Conservation (phyloP, 2,797 vertebrate species). For the Zalophus californianus region DNA sequence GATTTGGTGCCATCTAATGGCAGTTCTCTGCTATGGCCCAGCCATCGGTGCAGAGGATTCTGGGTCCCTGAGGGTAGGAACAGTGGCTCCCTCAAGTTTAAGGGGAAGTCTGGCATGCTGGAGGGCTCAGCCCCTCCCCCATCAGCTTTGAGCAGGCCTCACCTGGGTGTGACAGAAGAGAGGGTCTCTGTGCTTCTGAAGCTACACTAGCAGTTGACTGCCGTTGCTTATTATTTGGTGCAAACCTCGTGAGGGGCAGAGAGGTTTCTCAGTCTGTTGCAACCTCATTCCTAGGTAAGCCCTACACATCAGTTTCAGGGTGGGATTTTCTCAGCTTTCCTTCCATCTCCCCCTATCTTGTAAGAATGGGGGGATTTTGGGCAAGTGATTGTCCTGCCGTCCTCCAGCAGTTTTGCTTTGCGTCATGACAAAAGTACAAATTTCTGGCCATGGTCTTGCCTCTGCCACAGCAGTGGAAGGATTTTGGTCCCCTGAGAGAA, state of each 20-base stretch:
- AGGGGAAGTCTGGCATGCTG: not conserved
- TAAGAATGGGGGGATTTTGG: not conserved
- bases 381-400: not conserved
- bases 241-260: not conserved
- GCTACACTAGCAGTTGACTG: not conserved
- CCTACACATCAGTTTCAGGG: not conserved
- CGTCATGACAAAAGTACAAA: not conserved
- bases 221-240: not conserved
- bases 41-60: not conserved
- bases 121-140: not conserved
- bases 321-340: not conserved
- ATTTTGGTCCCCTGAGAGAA: not conserved
- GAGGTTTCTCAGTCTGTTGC: not conserved
- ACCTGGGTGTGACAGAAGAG: not conserved
- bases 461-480: too few relatives aligned
- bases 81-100: not conserved
- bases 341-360: not conserved
- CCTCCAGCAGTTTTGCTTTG: not conserved
- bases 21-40: not conserved
- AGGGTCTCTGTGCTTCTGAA: not conserved
- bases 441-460: not conserved
- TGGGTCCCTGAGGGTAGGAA: not conserved
- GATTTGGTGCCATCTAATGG: slow-evolving; percentile 71
- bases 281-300: not conserved
- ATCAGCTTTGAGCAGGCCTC: not conserved